Percentiles rank a stretch among this genome's conserved stretches.
Evolutionary conservation across 2,797 vertebrate species (phyloP).

Genomic region (Vespertilio murinus): DNA sequence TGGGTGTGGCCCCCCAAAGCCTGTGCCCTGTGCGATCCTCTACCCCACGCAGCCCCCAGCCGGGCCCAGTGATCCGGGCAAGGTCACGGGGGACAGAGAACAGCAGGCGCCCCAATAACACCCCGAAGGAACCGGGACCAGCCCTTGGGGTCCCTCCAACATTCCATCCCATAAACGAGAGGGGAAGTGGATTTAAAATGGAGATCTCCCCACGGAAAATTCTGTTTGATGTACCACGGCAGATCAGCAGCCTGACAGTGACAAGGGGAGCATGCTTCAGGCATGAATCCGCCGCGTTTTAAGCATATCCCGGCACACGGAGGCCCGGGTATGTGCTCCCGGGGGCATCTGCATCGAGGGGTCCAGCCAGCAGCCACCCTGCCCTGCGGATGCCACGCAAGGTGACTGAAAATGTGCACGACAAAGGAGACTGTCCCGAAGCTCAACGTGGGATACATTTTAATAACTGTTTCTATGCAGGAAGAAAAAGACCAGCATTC

Average conservation of each 20-base stretch:
- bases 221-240: slow-evolving; percentile 1
- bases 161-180: not conserved
- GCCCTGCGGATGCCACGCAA: not conserved
- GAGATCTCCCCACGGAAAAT: not conserved
- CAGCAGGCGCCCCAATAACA: not conserved
- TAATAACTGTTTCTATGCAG: not conserved
- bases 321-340: not conserved
- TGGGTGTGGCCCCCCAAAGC: not conserved
- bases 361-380: not conserved
- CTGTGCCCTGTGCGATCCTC: not conserved
- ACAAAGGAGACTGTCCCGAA: not conserved
- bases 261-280: not conserved
- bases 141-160: not conserved
- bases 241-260: not conserved
- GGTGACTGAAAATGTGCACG: not conserved
- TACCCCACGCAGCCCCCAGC: not conserved
- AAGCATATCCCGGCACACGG: not conserved
- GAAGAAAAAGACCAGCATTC: not conserved
- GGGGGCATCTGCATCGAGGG: not conserved
- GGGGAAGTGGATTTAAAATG: not conserved
- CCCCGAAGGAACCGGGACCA: not conserved
- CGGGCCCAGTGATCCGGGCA: not conserved
- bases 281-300: not conserved
- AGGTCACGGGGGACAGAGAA: not conserved
- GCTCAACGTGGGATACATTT: not conserved